Base-by-base conservation (phyloP, 1,140 invertebrate genomes). In the Platyura marginata region DNA sequence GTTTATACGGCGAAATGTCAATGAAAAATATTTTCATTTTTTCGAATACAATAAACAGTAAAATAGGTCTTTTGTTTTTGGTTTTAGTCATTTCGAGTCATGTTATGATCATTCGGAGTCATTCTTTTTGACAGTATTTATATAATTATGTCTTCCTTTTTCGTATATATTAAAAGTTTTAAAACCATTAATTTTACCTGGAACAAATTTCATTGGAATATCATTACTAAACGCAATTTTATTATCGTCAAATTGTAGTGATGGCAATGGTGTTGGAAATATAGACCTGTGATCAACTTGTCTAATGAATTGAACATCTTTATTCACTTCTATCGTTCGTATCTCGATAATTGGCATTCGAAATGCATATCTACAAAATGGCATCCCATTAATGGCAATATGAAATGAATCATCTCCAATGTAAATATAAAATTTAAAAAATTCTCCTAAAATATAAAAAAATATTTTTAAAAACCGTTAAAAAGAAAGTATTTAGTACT, bases 161-260 rank as follows among this genome's bases (percentile, higher is more conserved):
- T n/a, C n/a, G n/a, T n/a, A n/a, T n/a, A n/a, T n/a, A n/a, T n/a
- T n/a, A n/a, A n/a, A n/a, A n/a, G n/a, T n/a, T n/a, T n/a, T n/a
- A n/a, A n/a, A n/a, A n/a, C n/a, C n/a, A n/a, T 6, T 8, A 29
- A 29, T 8, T 8, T 29, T 29, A 36, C 34, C 34, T 0, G 57
- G 47, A 45, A 50, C 54, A 32, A 57, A 61, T 32, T 56, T 44
- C 40, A 56, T 59, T 0, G 59, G 58, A 19, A 48, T 43, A 45
- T 61, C 59, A 42, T 59, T 57, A 22, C 55, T 61, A 15, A 59
- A 59, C 2, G 51, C 44, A 34, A 56, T 60, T n/a, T 52, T 55
- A 39, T 53, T 55, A 39, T 60, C 57, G 5, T 54, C 53, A 10
- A 52, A 49, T 13, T 61, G 59, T 41, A 61, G 46, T 5, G 59